Conservation (phyloP, 1,140 invertebrate species). For the Bathynomus jamesi region DNA sequence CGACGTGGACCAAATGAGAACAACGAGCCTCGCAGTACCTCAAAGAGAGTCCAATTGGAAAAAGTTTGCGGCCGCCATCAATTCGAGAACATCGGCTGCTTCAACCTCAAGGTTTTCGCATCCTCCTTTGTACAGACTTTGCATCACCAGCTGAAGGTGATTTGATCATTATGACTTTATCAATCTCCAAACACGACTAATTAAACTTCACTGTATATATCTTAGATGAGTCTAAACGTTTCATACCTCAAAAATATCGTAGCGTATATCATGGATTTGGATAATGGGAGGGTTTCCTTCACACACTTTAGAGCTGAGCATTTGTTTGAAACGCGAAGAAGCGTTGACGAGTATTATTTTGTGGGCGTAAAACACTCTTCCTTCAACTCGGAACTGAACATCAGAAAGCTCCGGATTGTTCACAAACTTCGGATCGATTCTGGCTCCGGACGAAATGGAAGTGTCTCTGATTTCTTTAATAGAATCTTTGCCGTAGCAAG, state of each 20-base stretch:
- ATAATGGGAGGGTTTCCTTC: slow-evolving; percentile 71
- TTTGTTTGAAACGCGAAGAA: slow-evolving; percentile 72
- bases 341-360: slow-evolving; percentile 87
- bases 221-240: too few relatives aligned
- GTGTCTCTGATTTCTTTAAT: slow-evolving; percentile 69
- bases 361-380: slow-evolving; percentile 84
- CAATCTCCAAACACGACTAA: not conserved
- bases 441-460: slow-evolving; percentile 55
- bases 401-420: slow-evolving; percentile 86
- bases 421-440: slow-evolving; percentile 83
- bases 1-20: slow-evolving; percentile 70
- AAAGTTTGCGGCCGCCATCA: slow-evolving; percentile 86
- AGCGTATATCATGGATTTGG: slow-evolving; percentile 85
- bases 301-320: slow-evolving; percentile 69
- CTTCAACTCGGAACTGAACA: slow-evolving; percentile 83
- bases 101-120: slow-evolving; percentile 61
- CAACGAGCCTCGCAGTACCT: slow-evolving; percentile 76
- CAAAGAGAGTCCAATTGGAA: slow-evolving; percentile 80
- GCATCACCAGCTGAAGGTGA: slow-evolving; percentile 70
- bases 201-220: too few relatives aligned
- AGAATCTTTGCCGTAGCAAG: slow-evolving; percentile 76
- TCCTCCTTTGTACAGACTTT: slow-evolving; percentile 82
- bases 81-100: slow-evolving; percentile 69
- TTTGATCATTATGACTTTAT: not conserved
- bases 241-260: slow-evolving; percentile 85